These are phyloP conservation scores for Pangasius larnaudii DNA, from an alignment of 2,797 vertebrate genomes.

Conservation along the genomic window DNA sequence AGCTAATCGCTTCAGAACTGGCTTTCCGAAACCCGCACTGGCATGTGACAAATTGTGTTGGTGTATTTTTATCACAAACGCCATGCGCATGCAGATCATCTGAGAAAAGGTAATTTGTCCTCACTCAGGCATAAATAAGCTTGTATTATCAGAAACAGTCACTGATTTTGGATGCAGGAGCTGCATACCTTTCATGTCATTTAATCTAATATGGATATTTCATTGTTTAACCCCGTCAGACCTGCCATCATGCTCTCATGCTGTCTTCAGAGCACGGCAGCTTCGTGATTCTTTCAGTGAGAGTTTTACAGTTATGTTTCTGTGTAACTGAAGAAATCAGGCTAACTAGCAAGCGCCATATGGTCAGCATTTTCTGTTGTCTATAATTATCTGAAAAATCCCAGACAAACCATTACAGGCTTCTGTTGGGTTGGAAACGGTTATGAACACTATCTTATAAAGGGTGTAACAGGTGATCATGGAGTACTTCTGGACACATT, in stretches of 20 bases:
- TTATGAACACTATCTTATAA: not conserved
- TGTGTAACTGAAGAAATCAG: not conserved
- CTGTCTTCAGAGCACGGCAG: not conserved
- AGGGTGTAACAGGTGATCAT: not conserved
- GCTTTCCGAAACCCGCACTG: conserved; percentile 3
- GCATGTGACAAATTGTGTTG: conserved; percentile 20
- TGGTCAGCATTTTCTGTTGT: not conserved
- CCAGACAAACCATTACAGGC: not conserved
- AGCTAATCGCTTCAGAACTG: not conserved
- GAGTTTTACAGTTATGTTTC: not conserved
- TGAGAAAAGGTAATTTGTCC: conserved; percentile 19
- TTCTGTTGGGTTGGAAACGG: not conserved
- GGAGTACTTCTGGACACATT: not conserved
- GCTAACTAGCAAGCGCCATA: not conserved
- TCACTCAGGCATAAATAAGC: conserved; percentile 25
- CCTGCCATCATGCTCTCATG: not conserved
- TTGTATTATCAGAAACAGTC: not conserved
- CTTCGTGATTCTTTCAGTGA: not conserved
- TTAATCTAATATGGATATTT: conserved; percentile 4
- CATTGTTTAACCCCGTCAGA: not conserved
- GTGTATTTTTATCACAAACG: conserved; percentile 8
- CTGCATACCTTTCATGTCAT: not conserved
- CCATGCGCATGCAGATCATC: not conserved
- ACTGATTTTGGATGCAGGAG: not conserved
- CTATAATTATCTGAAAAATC: too few species aligned